These are phyloP conservation scores for Zosterops hypoxanthus DNA, from an alignment of 2,113 vertebrate species.

Conservation along the genomic window DNA sequence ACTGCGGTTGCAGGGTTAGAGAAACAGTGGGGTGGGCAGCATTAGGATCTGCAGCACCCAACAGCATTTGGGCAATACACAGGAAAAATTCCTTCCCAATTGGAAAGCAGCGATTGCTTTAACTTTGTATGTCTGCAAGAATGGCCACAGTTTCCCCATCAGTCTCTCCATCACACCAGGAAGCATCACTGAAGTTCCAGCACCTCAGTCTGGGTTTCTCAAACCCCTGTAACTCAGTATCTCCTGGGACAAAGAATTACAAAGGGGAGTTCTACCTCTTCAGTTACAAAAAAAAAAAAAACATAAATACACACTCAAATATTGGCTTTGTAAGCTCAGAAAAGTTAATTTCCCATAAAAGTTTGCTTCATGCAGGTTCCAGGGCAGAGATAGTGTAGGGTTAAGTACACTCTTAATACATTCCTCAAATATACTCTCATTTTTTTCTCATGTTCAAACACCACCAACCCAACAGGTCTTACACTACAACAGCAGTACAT, in stretches of 20 bases:
- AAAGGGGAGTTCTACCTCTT: not conserved
- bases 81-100: not conserved
- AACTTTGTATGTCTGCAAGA: not conserved
- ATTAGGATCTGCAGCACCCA: not conserved
- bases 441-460: not conserved
- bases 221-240: not conserved
- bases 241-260: not conserved
- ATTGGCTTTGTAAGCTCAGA: not conserved
- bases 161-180: not conserved
- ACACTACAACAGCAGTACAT: not conserved
- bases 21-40: not conserved
- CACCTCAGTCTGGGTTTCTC: not conserved
- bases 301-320: not conserved
- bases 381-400: not conserved
- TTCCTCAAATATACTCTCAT: not conserved
- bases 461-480: not conserved
- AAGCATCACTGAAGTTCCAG: not conserved
- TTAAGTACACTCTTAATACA: not conserved
- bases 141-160: not conserved
- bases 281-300: not conserved
- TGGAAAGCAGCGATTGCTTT: not conserved
- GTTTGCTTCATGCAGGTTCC: not conserved
- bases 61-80: not conserved
- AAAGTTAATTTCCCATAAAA: not conserved
- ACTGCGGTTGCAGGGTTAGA: not conserved